Base-by-base conservation (phyloP, 1,140 invertebrate genomes). In the Trichonephila clavipes region DNA sequence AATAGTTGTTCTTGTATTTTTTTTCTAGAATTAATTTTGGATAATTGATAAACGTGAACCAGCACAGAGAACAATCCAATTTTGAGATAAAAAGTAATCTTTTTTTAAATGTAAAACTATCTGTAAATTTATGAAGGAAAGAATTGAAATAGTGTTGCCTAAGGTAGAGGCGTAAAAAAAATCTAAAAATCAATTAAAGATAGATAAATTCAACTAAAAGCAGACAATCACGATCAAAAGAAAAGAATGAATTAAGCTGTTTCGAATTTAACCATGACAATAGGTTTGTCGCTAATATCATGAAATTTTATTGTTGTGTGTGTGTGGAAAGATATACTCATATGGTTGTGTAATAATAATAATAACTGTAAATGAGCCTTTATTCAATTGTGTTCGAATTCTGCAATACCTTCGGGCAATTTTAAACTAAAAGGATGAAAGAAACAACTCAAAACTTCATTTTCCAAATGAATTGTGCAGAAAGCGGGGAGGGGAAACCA, bases 281-380 rank as follows among this genome's bases (percentile, higher is more conserved):
- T n/a, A n/a, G 7, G 8, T n/a, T 19, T 6, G 21, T 66, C 24
- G 64, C 64, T 66, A 66, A 66, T 21, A 8, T 66, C n/a, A 66
- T 21, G n/a, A n/a, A 66, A 66, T 16, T n/a, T 18, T n/a, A 66
- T 66, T 66, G 62, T 66, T 66, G n/a, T n/a, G n/a, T n/a, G n/a
- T n/a, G n/a, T n/a, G n/a, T n/a, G 19, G 62, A 66, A 72, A 72
- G 69, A 72, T 72, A 72, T 72, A 72, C 4, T 72, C 24, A 72
- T 72, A 72, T 24, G 16, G 14, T 72, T 28, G 28, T 24, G 28
- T 72, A 72, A 72, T 72, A 28, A 24, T 72, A 72, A 28, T 16
- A 24, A 24, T 28, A 72, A 69, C 1, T 24, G 28, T 7, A 24
- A 72, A 34, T 34, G 69, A 72, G 28, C 16, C 24, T 28, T 28